These are phyloP conservation scores for Lepidostoma basale DNA, from an alignment of 1,140 invertebrate genomes.

Conservation along the genomic window DNA sequence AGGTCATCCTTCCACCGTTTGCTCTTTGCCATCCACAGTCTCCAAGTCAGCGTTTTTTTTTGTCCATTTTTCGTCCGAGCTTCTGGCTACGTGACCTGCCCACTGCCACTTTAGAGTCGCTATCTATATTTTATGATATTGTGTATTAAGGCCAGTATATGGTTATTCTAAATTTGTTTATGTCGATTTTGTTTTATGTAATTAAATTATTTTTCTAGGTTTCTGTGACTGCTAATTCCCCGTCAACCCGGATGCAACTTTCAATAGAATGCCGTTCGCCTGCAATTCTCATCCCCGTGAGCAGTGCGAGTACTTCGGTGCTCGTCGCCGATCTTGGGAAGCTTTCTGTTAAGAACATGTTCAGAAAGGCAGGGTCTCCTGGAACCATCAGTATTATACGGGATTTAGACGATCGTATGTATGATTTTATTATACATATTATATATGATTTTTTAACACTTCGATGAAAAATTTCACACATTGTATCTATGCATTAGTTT, in stretches of 20 bases:
- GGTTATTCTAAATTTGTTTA: not conserved
- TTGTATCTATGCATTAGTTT: no score
- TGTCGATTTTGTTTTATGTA: not conserved
- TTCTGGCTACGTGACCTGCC: no score
- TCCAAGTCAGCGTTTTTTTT: no score
- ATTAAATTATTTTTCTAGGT: constrained; percentile 46
- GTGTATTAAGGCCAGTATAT: not conserved
- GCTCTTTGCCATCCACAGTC: no score
- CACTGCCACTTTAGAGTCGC: no score
- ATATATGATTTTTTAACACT: no score
- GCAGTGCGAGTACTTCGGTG: constrained; percentile 77
- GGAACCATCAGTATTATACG: constrained; percentile 63
- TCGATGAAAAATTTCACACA: no score
- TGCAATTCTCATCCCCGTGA: constrained; percentile 86
- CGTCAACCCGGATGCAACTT: constrained; percentile 58
- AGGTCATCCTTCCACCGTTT: no score
- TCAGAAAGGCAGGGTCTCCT: constrained; percentile 65
- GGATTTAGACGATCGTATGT: constrained; percentile 48
- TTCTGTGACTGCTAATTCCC: constrained; percentile 47
- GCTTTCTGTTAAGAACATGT: constrained; percentile 79
- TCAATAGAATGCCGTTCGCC: constrained; percentile 76
- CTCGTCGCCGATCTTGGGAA: constrained; percentile 84
- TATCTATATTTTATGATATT: no score
- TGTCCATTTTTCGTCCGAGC: no score
- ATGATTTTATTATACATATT: no score